Evolutionary conservation across 2,113 vertebrate species (phyloP).

Genomic region (Canis aureus): DNA sequence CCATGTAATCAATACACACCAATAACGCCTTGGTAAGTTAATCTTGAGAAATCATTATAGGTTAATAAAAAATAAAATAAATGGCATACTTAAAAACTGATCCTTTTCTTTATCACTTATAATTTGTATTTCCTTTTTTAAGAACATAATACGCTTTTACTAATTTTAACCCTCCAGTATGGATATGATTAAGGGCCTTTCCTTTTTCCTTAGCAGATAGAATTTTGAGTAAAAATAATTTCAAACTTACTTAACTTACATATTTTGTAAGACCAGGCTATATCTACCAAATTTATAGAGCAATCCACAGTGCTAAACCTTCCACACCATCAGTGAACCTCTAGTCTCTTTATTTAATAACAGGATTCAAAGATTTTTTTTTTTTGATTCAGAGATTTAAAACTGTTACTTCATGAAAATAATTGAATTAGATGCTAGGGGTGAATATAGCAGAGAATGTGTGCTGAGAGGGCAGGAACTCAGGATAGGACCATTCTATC

Average conservation of each 20-base stretch:
- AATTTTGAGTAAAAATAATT: background rate
- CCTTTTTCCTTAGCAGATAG: background rate
- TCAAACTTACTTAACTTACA: background rate
- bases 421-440: background rate
- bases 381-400: too few species aligned
- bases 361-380: background rate
- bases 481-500: background rate
- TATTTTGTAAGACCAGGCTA: background rate
- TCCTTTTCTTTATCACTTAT: background rate
- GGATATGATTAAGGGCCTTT: background rate
- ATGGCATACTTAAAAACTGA: background rate
- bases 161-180: background rate
- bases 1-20: background rate
- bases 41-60: background rate
- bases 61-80: background rate
- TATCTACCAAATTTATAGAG: background rate
- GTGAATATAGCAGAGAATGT: background rate
- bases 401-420: background rate
- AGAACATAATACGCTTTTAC: background rate
- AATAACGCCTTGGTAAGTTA: background rate
- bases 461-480: background rate
- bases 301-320: background rate
- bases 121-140: background rate
- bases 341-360: background rate
- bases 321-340: background rate